Conservation (phyloP, 2,113 vertebrate genomes). For the Chrysemys picta region DNA sequence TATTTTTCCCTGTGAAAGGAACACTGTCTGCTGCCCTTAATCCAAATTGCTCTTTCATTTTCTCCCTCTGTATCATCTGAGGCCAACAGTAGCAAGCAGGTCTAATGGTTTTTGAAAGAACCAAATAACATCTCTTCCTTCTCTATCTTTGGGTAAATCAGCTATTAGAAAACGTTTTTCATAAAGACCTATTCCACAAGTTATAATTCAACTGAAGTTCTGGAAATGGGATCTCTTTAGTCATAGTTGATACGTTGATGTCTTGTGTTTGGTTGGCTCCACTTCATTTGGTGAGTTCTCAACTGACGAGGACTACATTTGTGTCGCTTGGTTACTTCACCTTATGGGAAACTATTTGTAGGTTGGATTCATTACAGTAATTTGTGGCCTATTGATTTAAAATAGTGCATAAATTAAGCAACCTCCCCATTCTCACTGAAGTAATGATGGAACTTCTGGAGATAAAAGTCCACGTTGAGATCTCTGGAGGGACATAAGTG, state of each 20-base stretch:
- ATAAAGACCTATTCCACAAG: background rate
- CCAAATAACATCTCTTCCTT: background rate
- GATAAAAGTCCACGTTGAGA: background rate
- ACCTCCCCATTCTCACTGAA: background rate
- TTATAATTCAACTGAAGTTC: background rate
- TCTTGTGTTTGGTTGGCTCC: background rate
- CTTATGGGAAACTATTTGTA: background rate
- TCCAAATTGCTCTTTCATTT: conserved; percentile 23
- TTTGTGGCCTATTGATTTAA: background rate
- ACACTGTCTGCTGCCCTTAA: conserved; percentile 31
- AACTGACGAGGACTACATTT: background rate
- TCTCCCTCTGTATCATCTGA: conserved; percentile 21
- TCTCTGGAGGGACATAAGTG: background rate
- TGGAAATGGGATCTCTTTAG: conserved; percentile 10
- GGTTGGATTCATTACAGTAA: background rate
- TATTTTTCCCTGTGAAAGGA: conserved; percentile 44
- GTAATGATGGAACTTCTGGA: background rate
- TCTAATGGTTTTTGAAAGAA: conserved; percentile 44
- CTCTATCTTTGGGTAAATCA: conserved; percentile 30
- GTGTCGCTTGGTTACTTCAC: background rate
- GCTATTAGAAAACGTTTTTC: conserved; percentile 1
- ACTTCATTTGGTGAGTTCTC: background rate
- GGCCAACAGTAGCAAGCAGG: background rate
- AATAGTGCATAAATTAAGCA: background rate
- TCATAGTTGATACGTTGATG: background rate